phyloP scores from a whole-genome alignment of 2,797 vertebrate species.

The Anabacerthia variegaticeps region DNA sequence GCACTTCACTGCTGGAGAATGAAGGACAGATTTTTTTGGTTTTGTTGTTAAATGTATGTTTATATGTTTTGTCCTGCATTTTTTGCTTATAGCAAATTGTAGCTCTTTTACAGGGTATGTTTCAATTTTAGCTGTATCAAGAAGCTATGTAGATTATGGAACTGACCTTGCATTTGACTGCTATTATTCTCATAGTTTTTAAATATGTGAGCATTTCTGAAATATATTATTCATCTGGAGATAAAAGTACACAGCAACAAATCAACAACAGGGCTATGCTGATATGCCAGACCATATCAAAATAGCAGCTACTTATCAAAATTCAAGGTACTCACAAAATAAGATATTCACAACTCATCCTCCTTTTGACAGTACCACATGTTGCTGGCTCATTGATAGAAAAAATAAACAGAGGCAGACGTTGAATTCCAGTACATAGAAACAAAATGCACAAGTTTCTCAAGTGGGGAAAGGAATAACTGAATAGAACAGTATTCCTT shows the following conservation, averaged over 20 bases:
- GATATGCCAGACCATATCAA: neutral
- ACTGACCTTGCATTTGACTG: neutral
- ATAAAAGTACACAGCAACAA: neutral
- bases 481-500: neutral
- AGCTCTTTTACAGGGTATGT: neutral
- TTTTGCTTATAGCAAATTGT: neutral
- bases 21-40: neutral
- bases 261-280: neutral
- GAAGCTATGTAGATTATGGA: neutral
- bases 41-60: neutral
- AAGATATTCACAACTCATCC: neutral
- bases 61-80: neutral
- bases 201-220: neutral
- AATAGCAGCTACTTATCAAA: neutral
- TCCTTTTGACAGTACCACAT: neutral
- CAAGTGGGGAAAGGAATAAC: neutral
- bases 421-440: neutral
- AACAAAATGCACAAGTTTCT: neutral
- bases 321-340: neutral
- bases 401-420: neutral
- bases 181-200: neutral
- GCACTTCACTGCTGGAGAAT: neutral
- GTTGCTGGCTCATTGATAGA: neutral
- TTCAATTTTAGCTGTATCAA: neutral
- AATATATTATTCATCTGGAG: neutral